phyloP scores from a whole-genome alignment of 2,888 invertebrate species.

The Macropis europaea region DNA sequence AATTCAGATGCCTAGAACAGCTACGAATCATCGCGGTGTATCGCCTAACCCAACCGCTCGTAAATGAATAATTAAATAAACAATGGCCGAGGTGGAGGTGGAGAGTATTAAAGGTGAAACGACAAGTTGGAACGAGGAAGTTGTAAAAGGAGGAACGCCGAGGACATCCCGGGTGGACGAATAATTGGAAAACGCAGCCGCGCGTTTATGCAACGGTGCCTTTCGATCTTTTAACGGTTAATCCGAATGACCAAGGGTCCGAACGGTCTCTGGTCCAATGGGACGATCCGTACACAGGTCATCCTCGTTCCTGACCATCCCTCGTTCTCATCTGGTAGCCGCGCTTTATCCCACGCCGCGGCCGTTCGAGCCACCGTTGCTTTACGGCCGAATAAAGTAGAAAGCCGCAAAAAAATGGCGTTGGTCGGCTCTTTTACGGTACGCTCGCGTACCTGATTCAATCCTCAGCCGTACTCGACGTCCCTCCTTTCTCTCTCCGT shows the following conservation, averaged over 20 bases:
- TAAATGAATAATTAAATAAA: too few species aligned
- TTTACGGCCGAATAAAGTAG: conserved; percentile 52
- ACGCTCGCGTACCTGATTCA: conserved; percentile 25
- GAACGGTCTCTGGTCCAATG: conserved; percentile 29
- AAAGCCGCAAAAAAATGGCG: conserved; percentile 47
- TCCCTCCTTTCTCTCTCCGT: not conserved
- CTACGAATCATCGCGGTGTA: too few species aligned
- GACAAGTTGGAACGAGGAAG: conserved; percentile 32
- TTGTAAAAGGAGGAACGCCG: conserved; percentile 17
- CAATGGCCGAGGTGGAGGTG: not conserved
- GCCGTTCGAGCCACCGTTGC: conserved; percentile 23
- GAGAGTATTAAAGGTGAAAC: not conserved
- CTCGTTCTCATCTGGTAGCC: not conserved
- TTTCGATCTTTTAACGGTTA: conserved; percentile 50
- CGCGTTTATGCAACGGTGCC: conserved; percentile 20
- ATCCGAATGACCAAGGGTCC: conserved; percentile 29
- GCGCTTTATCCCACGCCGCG: conserved; percentile 39
- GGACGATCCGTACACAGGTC: conserved; percentile 9
- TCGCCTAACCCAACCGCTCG: too few species aligned
- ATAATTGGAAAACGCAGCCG: conserved; percentile 24
- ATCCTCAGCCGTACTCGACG: not conserved
- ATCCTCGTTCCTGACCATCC: conserved; percentile 7
- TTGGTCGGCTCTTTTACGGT: conserved; percentile 44
- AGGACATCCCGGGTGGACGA: not conserved
- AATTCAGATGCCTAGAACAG: too few species aligned